Base-by-base conservation (phyloP, 2,797 vertebrate genomes). In the Danio kyathit region DNA sequence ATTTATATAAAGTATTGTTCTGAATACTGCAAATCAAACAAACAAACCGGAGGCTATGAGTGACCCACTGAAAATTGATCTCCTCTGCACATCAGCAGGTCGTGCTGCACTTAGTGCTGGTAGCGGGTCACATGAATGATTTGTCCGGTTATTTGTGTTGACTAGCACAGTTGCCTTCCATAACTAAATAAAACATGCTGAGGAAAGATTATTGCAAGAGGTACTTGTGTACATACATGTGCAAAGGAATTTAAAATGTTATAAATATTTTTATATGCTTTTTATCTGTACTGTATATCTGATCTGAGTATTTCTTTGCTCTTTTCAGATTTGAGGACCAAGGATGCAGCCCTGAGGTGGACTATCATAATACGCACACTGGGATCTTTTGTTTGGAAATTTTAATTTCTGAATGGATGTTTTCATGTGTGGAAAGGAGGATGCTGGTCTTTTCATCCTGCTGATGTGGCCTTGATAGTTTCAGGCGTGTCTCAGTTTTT, bases 381-480 rank as follows among this genome's bases (percentile, higher is more conserved):
- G 29, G 69, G 60, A 72, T 56, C 21, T 82, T 72, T 59, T 51
- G 59, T 13, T 59, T 73, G 82, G 83, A 79, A 76, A 49, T 60
- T n/a, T 75, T 59, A 64, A 72, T 72, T 81, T 79, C 71, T 67
- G 70, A 60, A 85, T 86, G 82, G 85, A 79, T 85, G 82, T 89
- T 66, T 76, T 64, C 14, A n/a, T 29, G 14, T 60, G 75, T 49
- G 60, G 71, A 57, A 29, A 29, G 29, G 77, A 84, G 86, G 74
- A 89, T 89, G 51, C 86, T 83, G 83, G 46, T 79, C 85, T 88
- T 89, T 87, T 76, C 86, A 82, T 91, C 59, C 51, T 72, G 52
- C 72, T 86, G 84, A 92, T 84, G 82, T 91, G 93, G 93, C 93
- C 92, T 90, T 89, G 90, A 90, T 91, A 88, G 80, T 84, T 73